A percentile compares a stretch with the other conserved stretches of the same genome.
phyloP scores from a whole-genome alignment of 1,140 invertebrate genomes.

The Drosophila teissieri region DNA sequence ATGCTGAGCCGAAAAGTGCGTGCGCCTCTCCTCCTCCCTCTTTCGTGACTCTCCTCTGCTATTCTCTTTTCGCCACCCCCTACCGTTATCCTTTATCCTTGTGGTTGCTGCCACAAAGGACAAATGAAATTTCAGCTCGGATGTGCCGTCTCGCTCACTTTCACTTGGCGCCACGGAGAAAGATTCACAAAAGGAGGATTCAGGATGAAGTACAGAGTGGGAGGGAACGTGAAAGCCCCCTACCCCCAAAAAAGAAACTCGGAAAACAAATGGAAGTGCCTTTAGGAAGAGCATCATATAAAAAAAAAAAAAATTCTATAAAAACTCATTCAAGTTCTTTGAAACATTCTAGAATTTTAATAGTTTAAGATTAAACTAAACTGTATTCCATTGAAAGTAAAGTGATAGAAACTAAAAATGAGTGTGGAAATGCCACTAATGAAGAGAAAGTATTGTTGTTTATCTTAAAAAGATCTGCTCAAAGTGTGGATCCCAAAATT shows the following conservation, averaged over 20 bases:
- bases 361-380: too few species aligned
- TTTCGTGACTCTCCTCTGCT: not conserved
- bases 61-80: constrained; percentile 16
- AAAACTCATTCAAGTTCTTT: too few species aligned
- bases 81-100: constrained; percentile 21
- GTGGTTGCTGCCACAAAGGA: constrained; percentile 51
- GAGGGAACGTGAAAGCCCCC: constrained; percentile 11
- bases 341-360: too few species aligned
- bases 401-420: too few species aligned
- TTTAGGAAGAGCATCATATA: not conserved
- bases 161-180: constrained; percentile 56
- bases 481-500: too few species aligned
- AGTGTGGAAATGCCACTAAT: too few species aligned
- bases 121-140: constrained; percentile 71
- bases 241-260: too few species aligned
- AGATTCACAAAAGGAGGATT: constrained; percentile 32
- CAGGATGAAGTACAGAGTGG: constrained; percentile 13
- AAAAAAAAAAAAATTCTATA: not conserved
- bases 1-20: constrained; percentile 57
- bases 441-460: too few species aligned
- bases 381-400: too few species aligned
- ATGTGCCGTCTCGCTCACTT: constrained; percentile 68
- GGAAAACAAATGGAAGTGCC: not conserved
- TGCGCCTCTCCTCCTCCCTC: constrained; percentile 46
- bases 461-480: too few species aligned